phyloP scores from a whole-genome alignment of 2,888 invertebrate genomes.

The Geotrupes spiniger region DNA sequence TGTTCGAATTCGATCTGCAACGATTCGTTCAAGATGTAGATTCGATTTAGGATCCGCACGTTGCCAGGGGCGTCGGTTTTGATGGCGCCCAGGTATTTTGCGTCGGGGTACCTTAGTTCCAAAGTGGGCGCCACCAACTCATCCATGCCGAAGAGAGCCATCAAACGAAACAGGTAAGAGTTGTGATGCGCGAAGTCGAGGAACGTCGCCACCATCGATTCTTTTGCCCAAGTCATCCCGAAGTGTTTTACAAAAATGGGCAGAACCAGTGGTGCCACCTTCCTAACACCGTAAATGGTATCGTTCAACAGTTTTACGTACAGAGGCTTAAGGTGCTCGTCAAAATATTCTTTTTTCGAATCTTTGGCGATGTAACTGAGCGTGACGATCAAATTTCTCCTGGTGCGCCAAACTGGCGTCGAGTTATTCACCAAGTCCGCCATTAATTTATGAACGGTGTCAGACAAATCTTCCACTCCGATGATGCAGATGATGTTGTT shows the following conservation, averaged over 20 bases:
- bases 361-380: slow-evolving; percentile 41
- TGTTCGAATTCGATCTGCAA: slow-evolving; percentile 34
- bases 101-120: slow-evolving; percentile 6
- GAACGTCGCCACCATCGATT: slow-evolving; percentile 39
- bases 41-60: slow-evolving; percentile 20
- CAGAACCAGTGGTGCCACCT: slow-evolving; percentile 41
- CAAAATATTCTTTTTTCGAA: slow-evolving; percentile 40
- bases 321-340: slow-evolving; percentile 38
- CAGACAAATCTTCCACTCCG: slow-evolving; percentile 39
- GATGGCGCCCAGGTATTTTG: slow-evolving; percentile 13
- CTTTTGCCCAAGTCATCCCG: slow-evolving; percentile 41
- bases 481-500: slow-evolving; percentile 32
- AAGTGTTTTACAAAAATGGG: slow-evolving; percentile 43
- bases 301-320: slow-evolving; percentile 43
- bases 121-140: slow-evolving; percentile 43
- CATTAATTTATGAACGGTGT: slow-evolving; percentile 39
- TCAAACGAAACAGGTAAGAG: slow-evolving; percentile 41
- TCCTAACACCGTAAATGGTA: slow-evolving; percentile 41
- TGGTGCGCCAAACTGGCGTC: slow-evolving; percentile 42
- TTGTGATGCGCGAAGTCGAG: slow-evolving; percentile 37
- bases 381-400: slow-evolving; percentile 41
- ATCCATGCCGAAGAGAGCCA: slow-evolving; percentile 42
- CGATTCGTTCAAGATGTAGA: slow-evolving; percentile 26
- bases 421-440: slow-evolving; percentile 39
- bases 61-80: slow-evolving; percentile 16